Evolutionary conservation across 2,797 vertebrate species (phyloP), one percentile per base, ranked within the genome.

Genomic region (Thripadectes ignobilis): DNA sequence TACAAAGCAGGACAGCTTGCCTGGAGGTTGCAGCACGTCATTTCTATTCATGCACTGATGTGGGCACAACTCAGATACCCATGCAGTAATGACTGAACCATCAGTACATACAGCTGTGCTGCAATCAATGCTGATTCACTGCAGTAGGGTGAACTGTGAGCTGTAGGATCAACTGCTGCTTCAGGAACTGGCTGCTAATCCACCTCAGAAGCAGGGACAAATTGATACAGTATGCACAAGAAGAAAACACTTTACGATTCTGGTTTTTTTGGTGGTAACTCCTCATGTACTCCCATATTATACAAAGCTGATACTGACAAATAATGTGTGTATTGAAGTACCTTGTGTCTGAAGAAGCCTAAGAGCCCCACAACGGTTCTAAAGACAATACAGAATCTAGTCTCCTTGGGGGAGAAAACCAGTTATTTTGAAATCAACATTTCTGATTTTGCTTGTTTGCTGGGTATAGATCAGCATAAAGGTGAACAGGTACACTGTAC

Each of bases 121-220:
- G 14, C 43, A 80, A 45, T 48, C 59, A 61, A 24, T 38, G n/a
- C 23, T 27, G 51, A 55, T 32, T 76, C 74, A 62, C 26, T 51
- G n/a, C n/a, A 72, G 7, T 1, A 32, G 51, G 58, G 43, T 8
- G 8, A 91, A 38, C 46, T 5, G n/a, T 0, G 1, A 76, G 43
- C 46, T 68, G n/a, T 17, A 58, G 23, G 74, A 79, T 51, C 36
- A 69, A 55, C 39, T 81, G 69, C 61, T 52, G 57, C 38, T 63
- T 91, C 74, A 59, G 12, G 22, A 91, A 24, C 30, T 55, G 38
- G 58, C 13, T 86, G 77, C 8, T 39, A 45, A 1, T 3, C 20
- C 41, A 36, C 18, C 34, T 58, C 51, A 66, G 48, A 20, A 91
- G 18, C 51, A 79, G 32, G 5, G 24, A 62, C n/a, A 85, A 38